A percentile compares a stretch with the other conserved stretches of the same genome.
These are phyloP conservation scores for Bostrychus sinensis DNA, from an alignment of 2,113 vertebrate species.

Conservation along the genomic window DNA sequence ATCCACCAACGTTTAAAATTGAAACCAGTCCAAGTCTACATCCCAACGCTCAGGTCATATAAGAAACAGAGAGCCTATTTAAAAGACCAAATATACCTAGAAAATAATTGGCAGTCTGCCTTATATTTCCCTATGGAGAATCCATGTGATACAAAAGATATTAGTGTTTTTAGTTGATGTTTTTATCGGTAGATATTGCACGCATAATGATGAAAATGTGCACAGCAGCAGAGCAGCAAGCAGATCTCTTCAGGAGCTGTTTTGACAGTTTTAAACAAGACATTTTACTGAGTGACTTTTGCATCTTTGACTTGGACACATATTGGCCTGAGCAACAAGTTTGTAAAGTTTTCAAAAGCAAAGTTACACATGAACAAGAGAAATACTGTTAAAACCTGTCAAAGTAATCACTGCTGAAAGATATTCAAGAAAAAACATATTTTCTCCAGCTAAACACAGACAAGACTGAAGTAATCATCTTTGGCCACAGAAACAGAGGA, in stretches of 20 bases:
- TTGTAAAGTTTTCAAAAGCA: not conserved
- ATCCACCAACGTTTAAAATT: slow-evolving; percentile 41
- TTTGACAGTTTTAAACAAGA: slow-evolving; percentile 10
- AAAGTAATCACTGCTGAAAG: not conserved
- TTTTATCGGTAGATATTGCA: not conserved
- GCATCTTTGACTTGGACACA: not conserved
- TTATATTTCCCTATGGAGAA: slow-evolving; percentile 18
- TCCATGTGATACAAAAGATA: slow-evolving; percentile 9
- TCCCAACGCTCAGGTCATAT: slow-evolving; percentile 44
- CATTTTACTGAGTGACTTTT: not conserved
- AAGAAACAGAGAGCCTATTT: slow-evolving; percentile 31
- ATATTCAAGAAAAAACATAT: too few species aligned
- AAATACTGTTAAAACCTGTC: not conserved
- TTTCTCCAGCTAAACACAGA: too few species aligned
- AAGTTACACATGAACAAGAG: not conserved
- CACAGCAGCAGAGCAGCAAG: not conserved
- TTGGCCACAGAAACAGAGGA: too few species aligned
- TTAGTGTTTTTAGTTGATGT: slow-evolving; percentile 9
- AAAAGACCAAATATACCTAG: slow-evolving; percentile 41
- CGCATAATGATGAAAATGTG: not conserved
- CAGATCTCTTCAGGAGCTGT: not conserved
- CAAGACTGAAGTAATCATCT: too few species aligned
- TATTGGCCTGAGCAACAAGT: not conserved
- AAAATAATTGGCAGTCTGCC: slow-evolving; percentile 52
- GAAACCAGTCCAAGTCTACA: slow-evolving; percentile 63